Conservation (phyloP, 2,113 vertebrate species). For the Syngnathoides biaculeatus region DNA sequence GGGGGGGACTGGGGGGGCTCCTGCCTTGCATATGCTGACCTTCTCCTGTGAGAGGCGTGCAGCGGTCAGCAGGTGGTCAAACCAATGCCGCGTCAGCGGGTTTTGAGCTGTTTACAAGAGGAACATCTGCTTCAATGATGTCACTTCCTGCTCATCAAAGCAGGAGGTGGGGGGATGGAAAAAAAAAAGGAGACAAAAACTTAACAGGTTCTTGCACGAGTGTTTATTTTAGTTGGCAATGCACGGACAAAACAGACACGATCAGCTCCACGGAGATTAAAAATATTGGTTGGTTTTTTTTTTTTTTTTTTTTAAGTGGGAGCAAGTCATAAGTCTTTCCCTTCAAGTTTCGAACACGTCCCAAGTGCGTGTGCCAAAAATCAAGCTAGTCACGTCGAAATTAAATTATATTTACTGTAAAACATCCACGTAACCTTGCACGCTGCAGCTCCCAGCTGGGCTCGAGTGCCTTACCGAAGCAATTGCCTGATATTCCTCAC, state of each 20-base stretch:
- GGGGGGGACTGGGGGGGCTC: not conserved
- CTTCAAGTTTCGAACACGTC: too few relatives aligned
- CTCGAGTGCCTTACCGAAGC: too few relatives aligned
- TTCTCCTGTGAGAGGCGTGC: not conserved
- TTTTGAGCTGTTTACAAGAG: not conserved
- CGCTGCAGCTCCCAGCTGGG: too few relatives aligned
- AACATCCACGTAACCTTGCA: too few relatives aligned
- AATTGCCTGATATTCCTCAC: not conserved
- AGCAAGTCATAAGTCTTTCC: not conserved
- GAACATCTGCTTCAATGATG: not conserved
- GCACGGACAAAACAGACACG: conserved; percentile 25
- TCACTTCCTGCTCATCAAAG: not conserved
- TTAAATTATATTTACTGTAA: too few relatives aligned
- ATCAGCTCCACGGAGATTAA: not conserved
- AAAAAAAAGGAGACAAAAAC: conserved; percentile 1
- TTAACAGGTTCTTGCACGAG: conserved; percentile 5
- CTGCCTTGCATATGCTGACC: not conserved
- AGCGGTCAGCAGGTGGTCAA: not conserved
- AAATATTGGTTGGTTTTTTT: not conserved
- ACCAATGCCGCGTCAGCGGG: not conserved
- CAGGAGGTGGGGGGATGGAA: too few relatives aligned
- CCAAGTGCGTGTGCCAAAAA: too few relatives aligned
- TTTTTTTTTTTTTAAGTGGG: not conserved
- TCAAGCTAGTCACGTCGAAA: too few relatives aligned
- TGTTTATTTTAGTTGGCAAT: conserved; percentile 51